These are phyloP conservation scores for Amblyopsis rosae DNA, from an alignment of 2,113 vertebrate species.

Conservation along the genomic window DNA sequence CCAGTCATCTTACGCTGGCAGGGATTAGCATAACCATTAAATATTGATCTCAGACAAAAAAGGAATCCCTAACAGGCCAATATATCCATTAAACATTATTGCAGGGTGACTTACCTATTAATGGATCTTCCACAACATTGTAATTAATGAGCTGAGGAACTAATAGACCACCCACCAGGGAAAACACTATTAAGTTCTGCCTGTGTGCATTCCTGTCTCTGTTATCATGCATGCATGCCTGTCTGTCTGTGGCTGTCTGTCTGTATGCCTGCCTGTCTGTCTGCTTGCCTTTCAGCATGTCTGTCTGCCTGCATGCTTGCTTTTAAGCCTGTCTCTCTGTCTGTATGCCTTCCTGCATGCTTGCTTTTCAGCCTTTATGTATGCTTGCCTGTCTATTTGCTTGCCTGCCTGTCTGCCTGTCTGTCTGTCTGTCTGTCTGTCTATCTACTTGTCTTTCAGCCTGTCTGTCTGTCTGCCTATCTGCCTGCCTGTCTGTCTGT, in stretches of 20 bases:
- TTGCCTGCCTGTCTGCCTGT: neutral
- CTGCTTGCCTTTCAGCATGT: neutral
- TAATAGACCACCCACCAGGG: slow-evolving; percentile 75
- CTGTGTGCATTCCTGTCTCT: slow-evolving; percentile 30
- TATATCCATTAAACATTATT: slow-evolving; percentile 77
- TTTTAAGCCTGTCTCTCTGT: neutral
- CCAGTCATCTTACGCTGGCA: slow-evolving; percentile 10
- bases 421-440: neutral
- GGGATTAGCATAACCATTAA: slow-evolving; percentile 78
- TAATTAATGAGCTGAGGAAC: slow-evolving; percentile 82
- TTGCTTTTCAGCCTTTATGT: neutral
- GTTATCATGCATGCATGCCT: slow-evolving; percentile 18
- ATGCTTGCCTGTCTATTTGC: no score
- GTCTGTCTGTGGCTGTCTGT: neutral
- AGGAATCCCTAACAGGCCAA: slow-evolving; percentile 54
- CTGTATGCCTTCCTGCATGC: neutral
- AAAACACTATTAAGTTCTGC: slow-evolving; percentile 74
- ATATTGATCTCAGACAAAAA: slow-evolving; percentile 73
- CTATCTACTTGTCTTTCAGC: neutral
- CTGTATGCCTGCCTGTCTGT: neutral
- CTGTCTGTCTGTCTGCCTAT: neutral
- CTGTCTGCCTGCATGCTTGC: neutral
- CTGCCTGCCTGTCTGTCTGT: no score
- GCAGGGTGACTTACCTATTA: slow-evolving; percentile 81
- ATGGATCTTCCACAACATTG: slow-evolving; percentile 78